Conservation (phyloP, 2,888 invertebrate species). For the Vandiemenella viatica region DNA sequence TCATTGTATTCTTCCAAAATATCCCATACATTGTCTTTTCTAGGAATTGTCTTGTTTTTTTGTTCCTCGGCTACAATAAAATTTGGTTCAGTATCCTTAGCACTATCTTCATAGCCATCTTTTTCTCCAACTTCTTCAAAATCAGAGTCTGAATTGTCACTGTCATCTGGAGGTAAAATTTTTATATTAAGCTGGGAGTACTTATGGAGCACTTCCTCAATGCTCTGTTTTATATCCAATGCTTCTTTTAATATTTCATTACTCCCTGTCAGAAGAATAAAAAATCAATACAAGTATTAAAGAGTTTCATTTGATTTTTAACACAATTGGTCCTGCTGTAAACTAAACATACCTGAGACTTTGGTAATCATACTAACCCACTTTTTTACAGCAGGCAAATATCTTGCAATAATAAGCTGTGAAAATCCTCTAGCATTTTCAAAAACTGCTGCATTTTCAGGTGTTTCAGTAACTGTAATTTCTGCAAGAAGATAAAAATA, state of each 20-base stretch:
- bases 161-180: constrained; percentile 11
- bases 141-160: constrained; percentile 25
- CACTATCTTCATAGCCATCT: constrained; percentile 31
- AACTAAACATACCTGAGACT: constrained; percentile 19
- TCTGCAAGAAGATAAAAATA: too few species aligned
- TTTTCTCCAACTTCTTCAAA: constrained; percentile 34
- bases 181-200: constrained; percentile 27
- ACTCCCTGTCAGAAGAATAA: neutral
- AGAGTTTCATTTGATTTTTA: neutral
- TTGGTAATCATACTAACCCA: constrained; percentile 32
- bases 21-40: too few species aligned
- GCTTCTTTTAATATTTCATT: constrained; percentile 23
- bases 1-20: too few species aligned
- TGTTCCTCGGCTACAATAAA: too few species aligned
- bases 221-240: constrained; percentile 29
- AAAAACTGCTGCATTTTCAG: constrained; percentile 32
- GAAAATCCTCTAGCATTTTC: constrained; percentile 31
- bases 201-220: constrained; percentile 26
- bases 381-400: constrained; percentile 29
- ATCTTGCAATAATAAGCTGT: constrained; percentile 28
- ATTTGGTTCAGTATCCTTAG: too few species aligned
- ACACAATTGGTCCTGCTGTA: neutral
- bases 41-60: too few species aligned
- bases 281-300: neutral
- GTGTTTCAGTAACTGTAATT: constrained; percentile 25